These are phyloP conservation scores for Euzophera pinguis DNA, from an alignment of 2,888 invertebrate species.

Conservation along the genomic window DNA sequence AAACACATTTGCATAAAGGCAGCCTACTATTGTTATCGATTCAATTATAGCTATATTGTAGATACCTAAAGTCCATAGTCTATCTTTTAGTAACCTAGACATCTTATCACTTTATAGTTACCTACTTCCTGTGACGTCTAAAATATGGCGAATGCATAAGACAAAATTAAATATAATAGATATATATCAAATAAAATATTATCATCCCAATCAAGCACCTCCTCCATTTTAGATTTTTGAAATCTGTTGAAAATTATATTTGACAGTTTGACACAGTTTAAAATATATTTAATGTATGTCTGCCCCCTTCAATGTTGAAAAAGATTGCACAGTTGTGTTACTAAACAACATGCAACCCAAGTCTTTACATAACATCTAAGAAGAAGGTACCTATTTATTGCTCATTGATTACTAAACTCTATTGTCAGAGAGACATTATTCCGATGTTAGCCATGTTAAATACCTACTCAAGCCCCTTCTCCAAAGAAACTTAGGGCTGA, in stretches of 20 bases:
- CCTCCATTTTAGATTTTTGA: too few relatives aligned
- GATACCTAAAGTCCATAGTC: neutral
- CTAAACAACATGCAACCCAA: constrained; percentile 4
- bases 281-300: neutral
- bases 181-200: too few relatives aligned
- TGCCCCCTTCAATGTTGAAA: neutral
- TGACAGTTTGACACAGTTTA: neutral
- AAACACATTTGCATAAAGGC: neutral
- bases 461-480: too few relatives aligned
- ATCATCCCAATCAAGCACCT: too few relatives aligned
- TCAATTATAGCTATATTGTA: neutral
- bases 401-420: constrained; percentile 7
- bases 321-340: constrained; percentile 7
- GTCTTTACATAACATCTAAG: neutral
- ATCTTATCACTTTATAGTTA: too few relatives aligned
- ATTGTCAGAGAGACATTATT: neutral
- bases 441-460: too few relatives aligned
- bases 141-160: too few relatives aligned
- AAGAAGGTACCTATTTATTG: neutral
- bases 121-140: too few relatives aligned
- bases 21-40: constrained; percentile 5
- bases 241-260: too few relatives aligned
- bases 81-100: neutral
- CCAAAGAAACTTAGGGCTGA: too few relatives aligned
- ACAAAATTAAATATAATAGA: too few relatives aligned